These are phyloP conservation scores for Calyptommatus sinebrachiatus DNA, from an alignment of 2,113 vertebrate genomes.

Conservation along the genomic window DNA sequence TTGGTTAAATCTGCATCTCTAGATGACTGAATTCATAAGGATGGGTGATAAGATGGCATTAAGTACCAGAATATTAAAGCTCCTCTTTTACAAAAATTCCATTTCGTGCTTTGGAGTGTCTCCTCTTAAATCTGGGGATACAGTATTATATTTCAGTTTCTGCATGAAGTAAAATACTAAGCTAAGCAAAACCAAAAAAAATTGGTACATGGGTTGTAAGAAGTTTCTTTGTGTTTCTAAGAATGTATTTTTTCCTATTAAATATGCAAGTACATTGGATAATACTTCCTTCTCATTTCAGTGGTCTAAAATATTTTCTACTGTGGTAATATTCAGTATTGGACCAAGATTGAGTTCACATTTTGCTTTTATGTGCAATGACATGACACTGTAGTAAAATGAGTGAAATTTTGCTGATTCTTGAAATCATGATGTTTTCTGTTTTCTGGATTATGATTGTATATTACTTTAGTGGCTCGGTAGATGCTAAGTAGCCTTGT, in stretches of 20 bases:
- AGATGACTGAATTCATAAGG: constrained; percentile 12
- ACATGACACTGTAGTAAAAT: constrained; percentile 34
- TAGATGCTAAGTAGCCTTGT: constrained; percentile 26
- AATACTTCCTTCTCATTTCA: constrained; percentile 6
- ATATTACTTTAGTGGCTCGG: constrained; percentile 30
- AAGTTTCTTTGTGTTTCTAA: constrained; percentile 45
- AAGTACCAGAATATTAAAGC: constrained; percentile 3
- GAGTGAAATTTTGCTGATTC: constrained; percentile 22
- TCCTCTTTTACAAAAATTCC: constrained; percentile 13
- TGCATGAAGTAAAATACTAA: constrained; percentile 43
- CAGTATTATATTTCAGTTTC: constrained; percentile 34
- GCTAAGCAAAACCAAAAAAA: constrained; percentile 22
- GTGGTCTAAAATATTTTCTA: constrained; percentile 30
- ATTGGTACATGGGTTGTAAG: constrained; percentile 27
- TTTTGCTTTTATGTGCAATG: constrained; percentile 33
- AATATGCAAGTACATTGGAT: constrained; percentile 30
- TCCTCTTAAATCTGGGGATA: constrained; percentile 30
- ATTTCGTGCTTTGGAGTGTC: constrained; percentile 10
- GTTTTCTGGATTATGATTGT: constrained; percentile 23
- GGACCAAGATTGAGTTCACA: constrained; percentile 49
- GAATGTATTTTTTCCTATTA: constrained; percentile 39
- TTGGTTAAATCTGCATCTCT: constrained; percentile 6
- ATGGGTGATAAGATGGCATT: constrained; percentile 29
- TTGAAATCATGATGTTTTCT: constrained; percentile 13
- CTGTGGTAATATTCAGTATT: constrained; percentile 20